Evolutionary conservation across 1,140 invertebrate genomes (phyloP), one percentile per base, ranked within the genome.

Genomic region (Triops cancriformis): DNA sequence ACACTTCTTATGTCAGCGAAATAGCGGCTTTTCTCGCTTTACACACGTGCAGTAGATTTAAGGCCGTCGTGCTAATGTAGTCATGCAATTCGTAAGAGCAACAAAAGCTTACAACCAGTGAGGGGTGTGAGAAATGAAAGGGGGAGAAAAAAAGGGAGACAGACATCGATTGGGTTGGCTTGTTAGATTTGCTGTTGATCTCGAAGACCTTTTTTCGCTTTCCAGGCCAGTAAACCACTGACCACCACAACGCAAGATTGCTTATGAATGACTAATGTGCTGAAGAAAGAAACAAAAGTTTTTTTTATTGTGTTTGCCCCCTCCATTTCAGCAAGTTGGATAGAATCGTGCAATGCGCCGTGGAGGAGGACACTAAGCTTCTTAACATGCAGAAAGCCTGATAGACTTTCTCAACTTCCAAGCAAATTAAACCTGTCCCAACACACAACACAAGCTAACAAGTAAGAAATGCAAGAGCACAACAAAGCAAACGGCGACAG

Each of bases 331-430:
- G 43, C 43, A 45, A 45, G 43, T 11, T 64, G 23, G 14, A 14
- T 12, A 23, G 6, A n/a, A 18, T 23, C 51, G 51, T 7, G 6
- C 6, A 18, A n/a, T 64, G 51, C 14, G 14, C n/a, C 14, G 51
- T 23, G 14, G 23, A 64, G 51, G 51, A 64, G 18, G 45, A 14
- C 45, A 64, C 51, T 64, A 64, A 64, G 51, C 51, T 64, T 23
- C 51, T 64, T 64, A 64, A 64, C 51, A 64, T 64, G n/a, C 51
- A n/a, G 51, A 64, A 64, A 64, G 51, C 51, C 51, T 64, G 51
- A 64, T 23, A 64, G 6, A 64, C 18, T 64, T 64, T 64, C 18
- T 64, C 51, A 64, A 64, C 51, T 64, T 64, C 14, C 14, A 64
- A 23, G 51, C 51, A 64, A 64, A 64, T 64, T 64, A 64, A 64